Conservation (phyloP, 1,140 invertebrate species). For the Drosophila kepulauana region DNA sequence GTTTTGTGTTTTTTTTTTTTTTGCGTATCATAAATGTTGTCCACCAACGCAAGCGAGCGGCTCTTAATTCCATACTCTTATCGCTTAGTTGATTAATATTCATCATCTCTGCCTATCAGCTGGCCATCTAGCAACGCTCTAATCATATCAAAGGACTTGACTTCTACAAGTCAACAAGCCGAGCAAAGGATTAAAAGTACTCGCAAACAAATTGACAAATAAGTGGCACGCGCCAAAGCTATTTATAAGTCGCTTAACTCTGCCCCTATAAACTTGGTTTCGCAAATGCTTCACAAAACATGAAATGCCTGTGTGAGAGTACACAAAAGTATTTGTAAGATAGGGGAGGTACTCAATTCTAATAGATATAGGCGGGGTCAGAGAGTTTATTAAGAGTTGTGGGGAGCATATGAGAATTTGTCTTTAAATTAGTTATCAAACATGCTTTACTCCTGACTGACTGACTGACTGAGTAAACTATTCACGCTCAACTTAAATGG, state of each 20-base stretch:
- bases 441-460: too few relatives aligned
- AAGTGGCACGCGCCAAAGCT: slow-evolving; percentile 64
- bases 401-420: too few relatives aligned
- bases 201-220: slow-evolving; percentile 45
- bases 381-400: too few relatives aligned
- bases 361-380: too few relatives aligned
- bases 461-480: too few relatives aligned
- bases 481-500: too few relatives aligned
- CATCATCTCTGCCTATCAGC: slow-evolving; percentile 13
- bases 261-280: neutral
- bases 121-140: slow-evolving; percentile 20
- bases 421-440: too few relatives aligned
- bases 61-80: neutral
- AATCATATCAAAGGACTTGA: slow-evolving; percentile 76
- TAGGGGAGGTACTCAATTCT: too few relatives aligned
- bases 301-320: too few relatives aligned
- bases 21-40: slow-evolving; percentile 4
- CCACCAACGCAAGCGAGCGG: neutral
- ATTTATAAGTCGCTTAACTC: slow-evolving; percentile 39
- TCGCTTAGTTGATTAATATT: slow-evolving; percentile 5
- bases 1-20: too few relatives aligned
- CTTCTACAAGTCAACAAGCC: slow-evolving; percentile 20
- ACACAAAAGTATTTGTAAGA: too few relatives aligned
- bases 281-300: too few relatives aligned
- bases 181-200: slow-evolving; percentile 59